Base-by-base conservation (phyloP, 2,113 vertebrate genomes). In the Psilopsiagon aymara region DNA sequence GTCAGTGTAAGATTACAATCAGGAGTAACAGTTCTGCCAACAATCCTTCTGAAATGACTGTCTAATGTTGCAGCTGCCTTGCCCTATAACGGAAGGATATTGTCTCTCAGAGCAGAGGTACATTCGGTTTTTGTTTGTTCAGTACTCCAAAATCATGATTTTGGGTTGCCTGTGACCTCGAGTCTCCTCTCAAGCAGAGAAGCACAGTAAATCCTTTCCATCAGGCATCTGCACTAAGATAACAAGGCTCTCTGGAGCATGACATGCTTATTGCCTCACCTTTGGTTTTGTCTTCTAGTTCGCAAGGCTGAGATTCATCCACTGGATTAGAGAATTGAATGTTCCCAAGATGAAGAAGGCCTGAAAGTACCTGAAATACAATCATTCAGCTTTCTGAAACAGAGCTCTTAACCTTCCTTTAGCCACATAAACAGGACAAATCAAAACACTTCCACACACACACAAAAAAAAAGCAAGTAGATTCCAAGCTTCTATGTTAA, bases 301-400 rank as follows among this genome's bases (percentile, higher is more conserved):
- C 95, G 97, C 99, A 99, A 19, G 97, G 97, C 80, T 99, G 98
- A 60, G 98, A 98, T 91, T 99, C 99, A 52, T 99, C 98, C 21
- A 89, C 47, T 3, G 98, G 97, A 37, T 97, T 95, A 46, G 91
- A 98, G 95, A 99, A 99, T 1, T 60, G 94, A 84, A 99, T 41
- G 8, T 99, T 99, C 35, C 99, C 99, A 16, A 99, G 97, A 91
- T 99, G 99, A 80, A 99, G 98, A 87, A 99, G 98, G 29, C 98
- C 99, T 67, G 99, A 98, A 31, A 99, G 94, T 68, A 99, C 97
- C 99, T 99, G 94, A 21, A 97, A 64, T 8, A 66, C 23, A 95
- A 60, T 10, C 57, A 12, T 3, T 52, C 43, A 75, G 43, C 6
- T 89, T 63, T 57, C 33, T 14, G 28, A 71, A 60, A 11, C 80